Evolutionary conservation across 2,888 invertebrate species (phyloP).

Genomic region (Orchesellides sinensis): DNA sequence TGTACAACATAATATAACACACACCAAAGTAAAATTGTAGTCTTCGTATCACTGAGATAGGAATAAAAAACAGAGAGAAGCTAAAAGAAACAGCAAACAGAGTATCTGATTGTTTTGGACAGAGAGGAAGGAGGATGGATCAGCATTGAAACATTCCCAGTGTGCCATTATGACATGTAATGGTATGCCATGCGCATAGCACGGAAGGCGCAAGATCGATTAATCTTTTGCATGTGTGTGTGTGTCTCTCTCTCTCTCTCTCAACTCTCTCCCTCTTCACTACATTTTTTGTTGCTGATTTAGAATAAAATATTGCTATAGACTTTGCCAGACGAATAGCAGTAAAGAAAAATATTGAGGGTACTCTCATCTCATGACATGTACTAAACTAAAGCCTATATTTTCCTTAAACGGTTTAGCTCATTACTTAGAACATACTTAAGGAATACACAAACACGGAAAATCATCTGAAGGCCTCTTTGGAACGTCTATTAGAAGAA

Average conservation of each 20-base stretch:
- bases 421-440: too few relatives aligned
- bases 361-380: too few relatives aligned
- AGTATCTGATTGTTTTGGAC: conserved; percentile 48
- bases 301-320: conserved; percentile 39
- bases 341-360: too few relatives aligned
- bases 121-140: conserved; percentile 47
- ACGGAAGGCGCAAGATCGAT: conserved; percentile 52
- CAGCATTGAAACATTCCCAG: conserved; percentile 45
- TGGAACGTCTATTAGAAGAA: too few relatives aligned
- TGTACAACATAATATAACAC: too few relatives aligned
- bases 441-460: too few relatives aligned
- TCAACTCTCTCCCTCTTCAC: not conserved
- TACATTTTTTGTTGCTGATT: conserved; percentile 4
- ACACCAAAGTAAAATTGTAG: too few relatives aligned
- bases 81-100: not conserved
- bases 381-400: too few relatives aligned
- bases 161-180: conserved; percentile 32
- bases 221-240: conserved; percentile 56
- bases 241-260: conserved; percentile 19
- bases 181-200: conserved; percentile 57
- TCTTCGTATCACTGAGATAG: not conserved
- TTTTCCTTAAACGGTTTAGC: too few relatives aligned
- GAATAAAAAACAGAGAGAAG: too few relatives aligned
- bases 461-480: too few relatives aligned
- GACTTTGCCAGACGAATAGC: conserved; percentile 46